Base-by-base conservation (phyloP, 2,797 vertebrate genomes). In the Spatula clypeata region DNA sequence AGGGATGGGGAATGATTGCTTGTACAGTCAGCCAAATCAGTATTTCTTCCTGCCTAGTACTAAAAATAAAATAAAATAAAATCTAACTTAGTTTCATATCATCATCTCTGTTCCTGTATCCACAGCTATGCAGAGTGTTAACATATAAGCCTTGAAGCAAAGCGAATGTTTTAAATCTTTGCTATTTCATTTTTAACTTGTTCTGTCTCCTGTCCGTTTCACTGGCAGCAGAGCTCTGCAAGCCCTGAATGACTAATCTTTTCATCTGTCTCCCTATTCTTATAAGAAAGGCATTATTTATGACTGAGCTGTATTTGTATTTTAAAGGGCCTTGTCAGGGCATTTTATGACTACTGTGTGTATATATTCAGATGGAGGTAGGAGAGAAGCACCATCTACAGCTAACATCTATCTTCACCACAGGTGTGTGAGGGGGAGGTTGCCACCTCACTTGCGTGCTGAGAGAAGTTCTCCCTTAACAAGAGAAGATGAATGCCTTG, bases 401-500 rank as follows among this genome's bases (percentile, higher is more conserved):
- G 73, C 76, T 83, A 67, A 65, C 80, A 91, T 97, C 96, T 93
- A 95, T 97, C 94, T 96, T 97, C 91, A 82, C 92, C 90, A 88
- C 93, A 97, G 93, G 96, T 95, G 86, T 92, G 86, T 76, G 90
- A 93, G 90, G 88, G 80, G 91, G 93, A 96, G 79, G 67, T 42
- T 95, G 94, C 86, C 91, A 88, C 83, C 71, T 92, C 60, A 77
- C 54, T 7, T 97, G 93, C 58, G 82, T 3, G 2, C 84, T 81
- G 71, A 19, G 90, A 92, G 92, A 86, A 96, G 90, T 96, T 95
- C 94, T 80, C 88, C 92, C 82, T 97, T 93, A 98, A 97, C 96
- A 91, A 97, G 92, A 62, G 90, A 92, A 97, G 96, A 97, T 98
- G 95, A 97, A 97, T 96, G 90, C 93, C 86, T 85, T 76, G 58